Evolutionary conservation across 2,888 invertebrate species (phyloP).

Genomic region (Notodromas monacha): DNA sequence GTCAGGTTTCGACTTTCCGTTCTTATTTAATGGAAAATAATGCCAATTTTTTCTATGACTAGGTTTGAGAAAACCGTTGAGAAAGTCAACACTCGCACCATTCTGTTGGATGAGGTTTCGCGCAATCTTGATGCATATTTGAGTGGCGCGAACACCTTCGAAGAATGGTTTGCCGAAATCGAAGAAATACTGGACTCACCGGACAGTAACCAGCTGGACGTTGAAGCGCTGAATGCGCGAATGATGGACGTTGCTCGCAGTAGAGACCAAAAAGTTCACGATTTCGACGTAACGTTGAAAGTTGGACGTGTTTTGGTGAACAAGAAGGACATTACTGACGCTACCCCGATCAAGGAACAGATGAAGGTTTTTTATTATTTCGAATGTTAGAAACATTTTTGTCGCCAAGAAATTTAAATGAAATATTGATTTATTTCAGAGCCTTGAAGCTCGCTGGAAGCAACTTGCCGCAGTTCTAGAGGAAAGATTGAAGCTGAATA

Average conservation of each 20-base stretch:
- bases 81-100: constrained; percentile 37
- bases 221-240: not conserved
- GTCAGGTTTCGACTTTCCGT: constrained; percentile 9
- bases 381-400: constrained; percentile 5
- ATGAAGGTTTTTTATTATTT: constrained; percentile 25
- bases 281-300: constrained; percentile 43
- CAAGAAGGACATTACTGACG: constrained; percentile 62
- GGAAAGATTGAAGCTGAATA: constrained; percentile 48
- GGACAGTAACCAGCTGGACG: constrained; percentile 26
- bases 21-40: no score
- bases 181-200: constrained; percentile 37
- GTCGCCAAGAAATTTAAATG: not conserved
- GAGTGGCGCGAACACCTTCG: constrained; percentile 18
- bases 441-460: constrained; percentile 57
- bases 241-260: constrained; percentile 1
- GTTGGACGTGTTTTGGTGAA: constrained; percentile 42
- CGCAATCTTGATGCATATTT: constrained; percentile 30
- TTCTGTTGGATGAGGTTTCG: constrained; percentile 46
- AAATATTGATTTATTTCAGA: constrained; percentile 14
- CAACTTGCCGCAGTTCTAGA: constrained; percentile 46
- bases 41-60: constrained; percentile 10
- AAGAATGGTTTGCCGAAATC: constrained; percentile 16
- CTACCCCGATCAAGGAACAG: constrained; percentile 41
- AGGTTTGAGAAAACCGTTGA: constrained; percentile 60
- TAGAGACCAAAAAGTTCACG: constrained; percentile 14